These are phyloP conservation scores for Oncorhynchus kisutch DNA, from an alignment of 2,113 vertebrate species.

Conservation along the genomic window DNA sequence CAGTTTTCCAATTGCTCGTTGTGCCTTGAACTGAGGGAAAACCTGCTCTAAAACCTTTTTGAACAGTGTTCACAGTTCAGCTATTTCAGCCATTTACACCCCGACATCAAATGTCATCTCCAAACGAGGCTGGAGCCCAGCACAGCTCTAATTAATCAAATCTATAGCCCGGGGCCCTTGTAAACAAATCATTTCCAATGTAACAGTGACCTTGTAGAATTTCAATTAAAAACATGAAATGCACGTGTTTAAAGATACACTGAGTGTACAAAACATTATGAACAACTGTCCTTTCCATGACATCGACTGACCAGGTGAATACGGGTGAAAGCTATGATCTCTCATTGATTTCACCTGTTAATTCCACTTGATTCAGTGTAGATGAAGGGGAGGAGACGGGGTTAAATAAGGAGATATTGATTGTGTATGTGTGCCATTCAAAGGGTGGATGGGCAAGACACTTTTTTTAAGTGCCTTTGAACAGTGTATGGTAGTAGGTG, in stretches of 20 bases:
- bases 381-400: too few relatives aligned
- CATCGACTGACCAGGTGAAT: too few relatives aligned
- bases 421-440: too few relatives aligned
- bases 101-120: conserved; percentile 33
- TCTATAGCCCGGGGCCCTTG: conserved; percentile 54
- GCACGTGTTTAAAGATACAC: conserved; percentile 29
- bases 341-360: too few relatives aligned
- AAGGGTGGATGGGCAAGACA: too few relatives aligned
- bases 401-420: too few relatives aligned
- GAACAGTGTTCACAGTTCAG: conserved; percentile 45
- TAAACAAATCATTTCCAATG: conserved; percentile 66
- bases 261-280: not conserved
- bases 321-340: too few relatives aligned
- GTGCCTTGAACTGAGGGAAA: conserved; percentile 3
- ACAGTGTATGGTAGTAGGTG: too few relatives aligned
- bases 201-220: conserved; percentile 55
- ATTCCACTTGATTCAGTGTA: too few relatives aligned
- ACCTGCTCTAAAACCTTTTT: conserved; percentile 34
- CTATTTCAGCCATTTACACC: conserved; percentile 37
- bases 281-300: too few relatives aligned
- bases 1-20: conserved; percentile 22
- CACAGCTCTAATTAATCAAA: conserved; percentile 57
- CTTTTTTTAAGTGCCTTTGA: too few relatives aligned
- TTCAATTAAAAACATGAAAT: conserved; percentile 62
- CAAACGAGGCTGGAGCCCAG: conserved; percentile 39